Conservation (phyloP, 1,140 invertebrate species). For the Homarus americanus region DNA sequence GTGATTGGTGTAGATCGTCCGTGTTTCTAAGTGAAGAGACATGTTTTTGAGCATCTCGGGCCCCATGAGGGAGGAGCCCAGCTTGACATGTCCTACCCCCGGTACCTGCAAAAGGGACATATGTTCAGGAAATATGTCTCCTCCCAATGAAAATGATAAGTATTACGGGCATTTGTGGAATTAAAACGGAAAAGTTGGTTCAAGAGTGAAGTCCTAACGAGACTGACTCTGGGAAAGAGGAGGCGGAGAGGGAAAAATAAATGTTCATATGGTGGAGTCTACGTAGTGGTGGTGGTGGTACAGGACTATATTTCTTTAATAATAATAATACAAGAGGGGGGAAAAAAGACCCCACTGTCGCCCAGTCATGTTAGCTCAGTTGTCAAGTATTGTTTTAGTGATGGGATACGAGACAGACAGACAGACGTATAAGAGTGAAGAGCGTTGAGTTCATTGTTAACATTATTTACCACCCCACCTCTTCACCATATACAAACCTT, state of each 20-base stretch:
- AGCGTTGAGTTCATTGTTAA: too few species aligned
- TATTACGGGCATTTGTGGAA: slow-evolving; percentile 71
- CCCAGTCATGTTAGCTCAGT: not conserved
- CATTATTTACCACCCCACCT: too few species aligned
- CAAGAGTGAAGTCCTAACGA: slow-evolving; percentile 60
- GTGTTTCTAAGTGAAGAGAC: slow-evolving; percentile 13
- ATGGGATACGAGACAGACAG: not conserved
- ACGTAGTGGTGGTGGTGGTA: not conserved
- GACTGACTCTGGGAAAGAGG: slow-evolving; percentile 32
- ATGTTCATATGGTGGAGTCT: slow-evolving; percentile 26
- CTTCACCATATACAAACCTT: too few species aligned
- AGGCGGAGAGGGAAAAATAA: not conserved
- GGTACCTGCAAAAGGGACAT: slow-evolving; percentile 46
- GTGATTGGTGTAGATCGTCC: slow-evolving; percentile 10
- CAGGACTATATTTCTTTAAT: not conserved
- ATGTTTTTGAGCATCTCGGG: slow-evolving; percentile 32
- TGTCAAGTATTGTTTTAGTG: slow-evolving; percentile 33
- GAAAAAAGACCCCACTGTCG: too few species aligned
- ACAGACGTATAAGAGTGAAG: not conserved
- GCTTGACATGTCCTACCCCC: not conserved
- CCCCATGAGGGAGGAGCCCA: slow-evolving; percentile 23
- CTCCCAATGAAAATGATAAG: slow-evolving; percentile 60
- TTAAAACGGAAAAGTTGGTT: slow-evolving; percentile 70
- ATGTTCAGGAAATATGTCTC: slow-evolving; percentile 48
- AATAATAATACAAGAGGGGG: not conserved